Percentiles rank a stretch among this genome's conserved stretches.
These are phyloP conservation scores for Sandelia bainsii DNA, from an alignment of 2,797 vertebrate species.

Conservation along the genomic window DNA sequence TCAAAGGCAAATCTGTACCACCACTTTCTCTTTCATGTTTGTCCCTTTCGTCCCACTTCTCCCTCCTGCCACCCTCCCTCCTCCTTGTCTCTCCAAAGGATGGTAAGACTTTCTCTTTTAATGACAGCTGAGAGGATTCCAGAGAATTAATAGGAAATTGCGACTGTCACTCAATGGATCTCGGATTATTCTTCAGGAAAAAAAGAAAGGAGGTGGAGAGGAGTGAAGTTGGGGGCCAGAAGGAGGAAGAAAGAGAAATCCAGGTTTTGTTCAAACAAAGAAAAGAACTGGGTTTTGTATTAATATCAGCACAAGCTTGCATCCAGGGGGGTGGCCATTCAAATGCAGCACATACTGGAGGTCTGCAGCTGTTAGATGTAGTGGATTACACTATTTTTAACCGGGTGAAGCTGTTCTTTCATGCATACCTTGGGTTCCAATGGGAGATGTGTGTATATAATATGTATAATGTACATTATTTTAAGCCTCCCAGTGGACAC, in stretches of 20 bases:
- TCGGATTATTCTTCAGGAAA: constrained; percentile 50
- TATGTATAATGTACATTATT: constrained; percentile 45
- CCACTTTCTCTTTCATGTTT: constrained; percentile 66
- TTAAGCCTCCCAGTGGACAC: constrained; percentile 35
- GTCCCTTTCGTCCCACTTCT: constrained; percentile 58
- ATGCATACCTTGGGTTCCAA: not conserved
- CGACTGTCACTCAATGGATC: constrained; percentile 67
- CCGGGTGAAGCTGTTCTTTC: constrained; percentile 7
- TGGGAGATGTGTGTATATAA: constrained; percentile 27
- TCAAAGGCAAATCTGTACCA: constrained; percentile 67
- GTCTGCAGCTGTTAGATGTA: constrained; percentile 12
- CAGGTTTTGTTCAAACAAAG: constrained; percentile 79
- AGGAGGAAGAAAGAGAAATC: constrained; percentile 59
- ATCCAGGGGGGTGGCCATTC: constrained; percentile 48
- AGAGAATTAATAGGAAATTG: constrained; percentile 80
- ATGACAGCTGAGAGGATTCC: constrained; percentile 73
- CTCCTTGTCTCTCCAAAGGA: constrained; percentile 48
- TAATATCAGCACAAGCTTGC: constrained; percentile 60
- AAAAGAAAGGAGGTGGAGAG: not conserved
- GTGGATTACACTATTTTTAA: constrained; percentile 1
- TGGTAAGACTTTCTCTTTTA: constrained; percentile 56
- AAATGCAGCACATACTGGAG: not conserved
- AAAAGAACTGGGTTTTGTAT: constrained; percentile 70
- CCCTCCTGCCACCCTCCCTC: not conserved
- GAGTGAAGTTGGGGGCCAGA: constrained; percentile 7